Conservation (phyloP, 1,140 invertebrate species). For the Drosophila oshimai region DNA sequence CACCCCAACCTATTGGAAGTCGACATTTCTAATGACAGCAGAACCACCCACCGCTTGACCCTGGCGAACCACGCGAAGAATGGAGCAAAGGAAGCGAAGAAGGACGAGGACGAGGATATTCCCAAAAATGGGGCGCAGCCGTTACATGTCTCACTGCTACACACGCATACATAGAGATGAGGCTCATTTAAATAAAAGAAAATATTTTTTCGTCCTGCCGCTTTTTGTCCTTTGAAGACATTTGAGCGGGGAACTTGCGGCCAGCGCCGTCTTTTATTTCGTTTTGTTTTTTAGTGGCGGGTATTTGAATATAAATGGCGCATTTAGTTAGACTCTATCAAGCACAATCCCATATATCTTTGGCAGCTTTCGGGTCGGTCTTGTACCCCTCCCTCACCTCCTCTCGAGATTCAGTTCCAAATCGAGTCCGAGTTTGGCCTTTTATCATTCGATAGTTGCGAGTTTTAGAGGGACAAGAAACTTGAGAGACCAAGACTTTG, state of each 20-base stretch:
- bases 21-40: slow-evolving; percentile 57
- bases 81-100: slow-evolving; percentile 1
- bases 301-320: slow-evolving; percentile 80
- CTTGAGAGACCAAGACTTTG: slow-evolving; percentile 1
- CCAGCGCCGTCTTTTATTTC: slow-evolving; percentile 54
- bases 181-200: slow-evolving; percentile 80
- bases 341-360: slow-evolving; percentile 78
- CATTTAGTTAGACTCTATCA: slow-evolving; percentile 80
- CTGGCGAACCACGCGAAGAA: slow-evolving; percentile 22
- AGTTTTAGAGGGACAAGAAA: slow-evolving; percentile 6
- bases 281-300: slow-evolving; percentile 78
- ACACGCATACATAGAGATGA: slow-evolving; percentile 42
- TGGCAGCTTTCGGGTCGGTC: slow-evolving; percentile 60
- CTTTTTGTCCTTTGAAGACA: slow-evolving; percentile 48
- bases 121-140: slow-evolving; percentile 42
- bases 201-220: slow-evolving; percentile 68
- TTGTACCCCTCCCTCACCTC: neutral
- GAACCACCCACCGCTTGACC: slow-evolving; percentile 14
- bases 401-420: slow-evolving; percentile 15
- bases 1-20: slow-evolving; percentile 67
- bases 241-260: slow-evolving; percentile 23
- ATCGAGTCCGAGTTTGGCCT: slow-evolving; percentile 26
- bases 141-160: slow-evolving; percentile 51
- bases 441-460: slow-evolving; percentile 61
- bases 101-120: neutral